These are phyloP conservation scores for Caenorhabditis briggsae DNA, from an alignment of 1,140 invertebrate genomes.

Conservation along the genomic window DNA sequence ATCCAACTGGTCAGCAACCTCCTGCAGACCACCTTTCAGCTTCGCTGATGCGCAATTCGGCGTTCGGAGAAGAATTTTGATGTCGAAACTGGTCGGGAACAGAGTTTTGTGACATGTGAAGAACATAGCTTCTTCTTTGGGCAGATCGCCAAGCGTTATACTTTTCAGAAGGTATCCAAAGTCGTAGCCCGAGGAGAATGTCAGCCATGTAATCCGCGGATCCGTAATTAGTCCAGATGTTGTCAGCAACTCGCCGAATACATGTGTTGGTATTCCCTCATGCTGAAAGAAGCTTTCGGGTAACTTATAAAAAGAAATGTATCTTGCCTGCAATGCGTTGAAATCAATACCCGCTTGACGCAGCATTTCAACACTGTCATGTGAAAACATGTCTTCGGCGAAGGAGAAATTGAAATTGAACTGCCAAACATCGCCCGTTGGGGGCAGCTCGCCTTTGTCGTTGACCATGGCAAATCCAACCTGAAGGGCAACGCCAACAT, in stretches of 20 bases:
- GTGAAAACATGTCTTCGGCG: constrained; percentile 97
- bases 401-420: constrained; percentile 93
- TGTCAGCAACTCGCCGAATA: constrained; percentile 96
- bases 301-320: constrained; percentile 54
- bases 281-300: constrained; percentile 66
- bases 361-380: constrained; percentile 95
- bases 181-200: constrained; percentile 96
- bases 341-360: constrained; percentile 97
- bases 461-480: constrained; percentile 94
- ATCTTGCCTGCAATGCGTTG: constrained; percentile 89
- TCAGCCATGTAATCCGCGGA: constrained; percentile 96
- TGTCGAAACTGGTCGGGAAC: constrained; percentile 96
- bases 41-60: constrained; percentile 85
- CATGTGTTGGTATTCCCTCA: constrained; percentile 93
- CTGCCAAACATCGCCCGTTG: constrained; percentile 91
- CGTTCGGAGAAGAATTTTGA: constrained; percentile 98
- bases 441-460: constrained; percentile 90
- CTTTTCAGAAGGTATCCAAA: constrained; percentile 98
- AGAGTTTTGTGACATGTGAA: constrained; percentile 92
- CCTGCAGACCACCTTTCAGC: constrained; percentile 95
- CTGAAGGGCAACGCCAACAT: neutral
- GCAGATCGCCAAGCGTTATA: constrained; percentile 70
- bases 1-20: constrained; percentile 81
- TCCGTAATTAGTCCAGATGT: constrained; percentile 94
- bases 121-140: constrained; percentile 90